These are phyloP conservation scores for Crotalus viridis DNA, from an alignment of 2,113 vertebrate species.

Conservation along the genomic window DNA sequence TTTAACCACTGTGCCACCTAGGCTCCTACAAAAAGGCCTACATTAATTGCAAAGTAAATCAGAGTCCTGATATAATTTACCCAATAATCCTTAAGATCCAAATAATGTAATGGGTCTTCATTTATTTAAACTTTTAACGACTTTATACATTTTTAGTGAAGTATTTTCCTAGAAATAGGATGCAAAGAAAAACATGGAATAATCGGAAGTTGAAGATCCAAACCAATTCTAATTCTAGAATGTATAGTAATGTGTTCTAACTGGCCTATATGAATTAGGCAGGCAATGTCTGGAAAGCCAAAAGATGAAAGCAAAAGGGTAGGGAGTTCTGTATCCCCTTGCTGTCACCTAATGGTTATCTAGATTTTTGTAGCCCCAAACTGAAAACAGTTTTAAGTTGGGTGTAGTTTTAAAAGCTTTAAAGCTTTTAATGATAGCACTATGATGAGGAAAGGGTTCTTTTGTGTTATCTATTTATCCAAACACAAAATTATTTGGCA, in stretches of 20 bases:
- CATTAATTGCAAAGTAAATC: constrained; percentile 78
- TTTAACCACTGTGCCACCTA: not conserved
- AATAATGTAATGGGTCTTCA: constrained; percentile 70
- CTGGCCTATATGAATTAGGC: not conserved
- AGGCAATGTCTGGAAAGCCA: not conserved
- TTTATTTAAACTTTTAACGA: constrained; percentile 74
- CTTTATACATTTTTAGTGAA: constrained; percentile 60
- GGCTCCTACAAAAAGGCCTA: constrained; percentile 68
- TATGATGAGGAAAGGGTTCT: constrained; percentile 76
- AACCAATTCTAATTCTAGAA: constrained; percentile 69
- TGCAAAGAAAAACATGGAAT: constrained; percentile 62
- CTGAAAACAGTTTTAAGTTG: constrained; percentile 47
- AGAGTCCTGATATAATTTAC: constrained; percentile 72
- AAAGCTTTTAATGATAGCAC: constrained; percentile 75
- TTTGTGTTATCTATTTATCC: constrained; percentile 82
- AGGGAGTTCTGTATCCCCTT: not conserved
- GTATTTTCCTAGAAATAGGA: constrained; percentile 66
- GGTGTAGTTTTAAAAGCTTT: constrained; percentile 63
- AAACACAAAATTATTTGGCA: constrained; percentile 82
- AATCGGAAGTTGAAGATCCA: constrained; percentile 53
- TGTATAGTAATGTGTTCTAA: constrained; percentile 59
- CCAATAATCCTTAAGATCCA: constrained; percentile 66
- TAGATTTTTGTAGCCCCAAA: not conserved
- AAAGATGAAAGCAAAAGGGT: not conserved
- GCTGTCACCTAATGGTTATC: not conserved